Evolutionary conservation across 2,797 vertebrate species (phyloP).

Genomic region (Hipposideros larvatus): DNA sequence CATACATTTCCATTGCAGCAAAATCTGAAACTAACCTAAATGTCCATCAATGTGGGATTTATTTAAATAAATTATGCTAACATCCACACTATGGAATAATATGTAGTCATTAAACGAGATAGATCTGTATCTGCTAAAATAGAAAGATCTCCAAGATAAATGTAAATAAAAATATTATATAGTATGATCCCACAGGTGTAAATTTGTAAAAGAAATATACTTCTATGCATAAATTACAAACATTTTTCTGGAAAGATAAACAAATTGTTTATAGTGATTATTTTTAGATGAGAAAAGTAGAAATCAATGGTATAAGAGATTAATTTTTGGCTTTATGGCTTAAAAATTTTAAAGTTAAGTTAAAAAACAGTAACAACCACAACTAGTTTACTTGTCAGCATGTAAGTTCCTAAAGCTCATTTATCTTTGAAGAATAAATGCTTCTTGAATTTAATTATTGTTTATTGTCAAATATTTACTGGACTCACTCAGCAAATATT

Average conservation of each 20-base stretch:
- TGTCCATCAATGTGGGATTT: neutral
- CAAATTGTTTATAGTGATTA: constrained; percentile 22
- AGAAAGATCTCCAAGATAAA: constrained; percentile 5
- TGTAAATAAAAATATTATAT: neutral
- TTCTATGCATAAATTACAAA: neutral
- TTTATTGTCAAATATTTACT: constrained; percentile 23
- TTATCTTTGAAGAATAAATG: constrained; percentile 25
- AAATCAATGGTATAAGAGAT: neutral
- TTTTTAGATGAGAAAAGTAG: constrained; percentile 47
- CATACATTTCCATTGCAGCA: neutral
- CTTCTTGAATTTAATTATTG: neutral
- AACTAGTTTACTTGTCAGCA: constrained; percentile 46
- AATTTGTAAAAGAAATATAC: constrained; percentile 24
- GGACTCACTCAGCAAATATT: neutral
- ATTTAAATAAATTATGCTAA: constrained; percentile 18
- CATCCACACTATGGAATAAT: neutral
- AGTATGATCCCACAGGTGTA: neutral
- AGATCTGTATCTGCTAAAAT: neutral
- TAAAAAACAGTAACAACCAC: neutral
- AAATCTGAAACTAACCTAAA: constrained; percentile 36
- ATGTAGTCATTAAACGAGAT: neutral
- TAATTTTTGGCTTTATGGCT: constrained; percentile 36
- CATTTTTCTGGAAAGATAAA: constrained; percentile 11
- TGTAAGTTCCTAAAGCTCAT: constrained; percentile 21
- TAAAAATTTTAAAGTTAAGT: constrained; percentile 12